phyloP scores from a whole-genome alignment of 2,888 invertebrate genomes.

The Diplazon laetatorius region DNA sequence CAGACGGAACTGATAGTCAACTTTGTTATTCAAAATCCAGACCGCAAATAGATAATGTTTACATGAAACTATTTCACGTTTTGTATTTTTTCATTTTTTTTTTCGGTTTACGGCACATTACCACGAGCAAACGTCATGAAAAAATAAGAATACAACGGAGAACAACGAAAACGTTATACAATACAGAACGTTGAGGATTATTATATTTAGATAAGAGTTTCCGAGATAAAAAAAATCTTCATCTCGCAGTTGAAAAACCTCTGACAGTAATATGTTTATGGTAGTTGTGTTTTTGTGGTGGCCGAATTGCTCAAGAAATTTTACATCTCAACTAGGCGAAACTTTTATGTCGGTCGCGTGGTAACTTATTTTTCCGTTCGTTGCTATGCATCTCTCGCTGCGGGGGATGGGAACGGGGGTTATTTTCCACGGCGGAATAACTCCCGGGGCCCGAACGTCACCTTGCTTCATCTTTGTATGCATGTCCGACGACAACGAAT shows the following conservation, averaged over 20 bases:
- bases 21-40: too few relatives aligned
- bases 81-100: too few relatives aligned
- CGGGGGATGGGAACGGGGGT: too few relatives aligned
- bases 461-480: conserved; percentile 51
- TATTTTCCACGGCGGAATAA: conserved; percentile 59
- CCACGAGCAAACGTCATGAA: neutral
- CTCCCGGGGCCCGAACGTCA: conserved; percentile 52
- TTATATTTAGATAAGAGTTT: conserved; percentile 51
- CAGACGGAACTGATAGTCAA: too few relatives aligned
- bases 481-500: conserved; percentile 62
- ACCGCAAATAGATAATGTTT: too few relatives aligned
- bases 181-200: neutral
- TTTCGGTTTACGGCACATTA: too few relatives aligned
- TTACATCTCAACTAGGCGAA: conserved; percentile 66
- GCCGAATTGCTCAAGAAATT: conserved; percentile 65
- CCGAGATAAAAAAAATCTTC: conserved; percentile 24
- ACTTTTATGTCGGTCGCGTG: conserved; percentile 62
- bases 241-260: conserved; percentile 41
- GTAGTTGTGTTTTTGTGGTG: conserved; percentile 59
- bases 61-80: too few relatives aligned
- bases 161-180: conserved; percentile 32
- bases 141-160: conserved; percentile 6
- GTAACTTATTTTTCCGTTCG: conserved; percentile 64
- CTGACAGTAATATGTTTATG: conserved; percentile 64
- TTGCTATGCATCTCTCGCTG: conserved; percentile 49